phyloP scores from a whole-genome alignment of 2,113 vertebrate genomes.

The Indicator maculatus region DNA sequence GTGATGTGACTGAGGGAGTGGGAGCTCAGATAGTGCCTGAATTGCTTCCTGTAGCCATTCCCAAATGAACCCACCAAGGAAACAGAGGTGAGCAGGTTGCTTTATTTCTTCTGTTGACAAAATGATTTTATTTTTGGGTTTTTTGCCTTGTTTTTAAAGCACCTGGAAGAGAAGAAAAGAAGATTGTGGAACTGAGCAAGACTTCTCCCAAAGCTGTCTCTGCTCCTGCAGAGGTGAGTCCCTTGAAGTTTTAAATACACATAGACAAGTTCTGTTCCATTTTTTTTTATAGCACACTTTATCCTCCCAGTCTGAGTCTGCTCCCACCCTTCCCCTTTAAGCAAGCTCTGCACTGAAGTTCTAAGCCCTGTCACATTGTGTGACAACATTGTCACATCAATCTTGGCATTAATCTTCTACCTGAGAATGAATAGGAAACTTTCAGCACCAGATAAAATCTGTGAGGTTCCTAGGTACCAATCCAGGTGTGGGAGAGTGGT shows the following conservation, averaged over 20 bases:
- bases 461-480: too few species aligned
- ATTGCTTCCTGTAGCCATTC: neutral
- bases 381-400: neutral
- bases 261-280: neutral
- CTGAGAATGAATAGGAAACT: neutral
- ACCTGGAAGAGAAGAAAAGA: conserved; percentile 74
- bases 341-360: neutral
- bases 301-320: neutral
- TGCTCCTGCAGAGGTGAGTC: conserved; percentile 64
- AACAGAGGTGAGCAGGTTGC: neutral
- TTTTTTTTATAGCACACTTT: neutral
- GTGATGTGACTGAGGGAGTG: fast-evolving
- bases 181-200: conserved; percentile 51
- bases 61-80: neutral
- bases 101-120: neutral
- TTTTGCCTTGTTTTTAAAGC: neutral
- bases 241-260: neutral
- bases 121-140: neutral
- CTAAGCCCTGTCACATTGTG: neutral
- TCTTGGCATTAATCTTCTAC: neutral
- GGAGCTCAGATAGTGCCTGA: neutral
- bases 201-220: conserved; percentile 15
- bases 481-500: too few species aligned
- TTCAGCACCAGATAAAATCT: neutral
- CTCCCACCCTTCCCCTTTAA: neutral